Conservation (phyloP, 2,797 vertebrate genomes). For the Danio jaintianensis region DNA sequence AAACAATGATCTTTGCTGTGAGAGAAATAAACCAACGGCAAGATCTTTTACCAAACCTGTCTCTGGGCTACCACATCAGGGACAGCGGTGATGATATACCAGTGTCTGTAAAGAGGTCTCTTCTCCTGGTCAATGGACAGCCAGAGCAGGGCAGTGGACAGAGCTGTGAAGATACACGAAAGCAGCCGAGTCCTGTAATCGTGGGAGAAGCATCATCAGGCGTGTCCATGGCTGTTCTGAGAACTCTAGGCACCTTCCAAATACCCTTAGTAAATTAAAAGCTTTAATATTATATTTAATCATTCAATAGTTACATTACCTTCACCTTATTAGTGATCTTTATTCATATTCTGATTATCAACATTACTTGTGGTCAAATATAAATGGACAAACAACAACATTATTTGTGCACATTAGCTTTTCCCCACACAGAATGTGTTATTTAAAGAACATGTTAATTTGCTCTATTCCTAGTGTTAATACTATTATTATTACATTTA, state of each 20-base stretch:
- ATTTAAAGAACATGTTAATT: too few species aligned
- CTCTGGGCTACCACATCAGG: slow-evolving; percentile 74
- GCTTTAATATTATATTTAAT: slow-evolving; percentile 12
- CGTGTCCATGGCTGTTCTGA: slow-evolving; percentile 72
- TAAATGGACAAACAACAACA: too few species aligned
- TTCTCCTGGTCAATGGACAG: slow-evolving; percentile 73
- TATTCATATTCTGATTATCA: too few species aligned
- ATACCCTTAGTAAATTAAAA: slow-evolving; percentile 71
- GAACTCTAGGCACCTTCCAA: slow-evolving; percentile 72
- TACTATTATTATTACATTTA: too few species aligned
- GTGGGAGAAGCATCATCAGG: slow-evolving; percentile 77
- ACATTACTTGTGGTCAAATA: too few species aligned
- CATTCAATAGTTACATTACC: too few species aligned
- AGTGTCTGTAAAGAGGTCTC: slow-evolving; percentile 67
- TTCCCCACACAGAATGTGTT: too few species aligned
- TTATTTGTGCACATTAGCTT: too few species aligned
- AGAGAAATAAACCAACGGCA: slow-evolving; percentile 72
- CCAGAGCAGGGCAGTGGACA: slow-evolving; percentile 52
- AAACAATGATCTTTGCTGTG: slow-evolving; percentile 76
- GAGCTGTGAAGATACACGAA: slow-evolving; percentile 59
- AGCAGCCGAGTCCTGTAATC: slow-evolving; percentile 68
- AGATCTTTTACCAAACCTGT: slow-evolving; percentile 72
- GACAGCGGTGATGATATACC: slow-evolving; percentile 74
- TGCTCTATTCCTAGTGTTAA: too few species aligned
- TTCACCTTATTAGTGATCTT: too few species aligned